Percentiles rank a stretch among this genome's conserved stretches.
phyloP scores from a whole-genome alignment of 2,888 invertebrate species.

The Vannuccia rotundouncinata region DNA sequence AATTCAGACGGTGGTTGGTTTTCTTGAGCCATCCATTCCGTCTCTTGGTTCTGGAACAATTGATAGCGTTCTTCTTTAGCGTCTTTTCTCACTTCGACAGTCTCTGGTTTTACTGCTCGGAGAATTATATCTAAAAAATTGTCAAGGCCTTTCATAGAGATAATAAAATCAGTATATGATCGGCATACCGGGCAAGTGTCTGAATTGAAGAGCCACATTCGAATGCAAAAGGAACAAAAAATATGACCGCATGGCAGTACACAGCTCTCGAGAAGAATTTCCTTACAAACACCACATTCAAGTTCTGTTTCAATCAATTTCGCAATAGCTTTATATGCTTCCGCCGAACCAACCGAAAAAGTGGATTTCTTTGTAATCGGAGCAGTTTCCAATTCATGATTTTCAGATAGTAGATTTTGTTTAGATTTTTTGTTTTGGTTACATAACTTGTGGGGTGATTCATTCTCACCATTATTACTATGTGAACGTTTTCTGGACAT shows the following conservation, averaged over 20 bases:
- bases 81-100: background rate
- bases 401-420: background rate
- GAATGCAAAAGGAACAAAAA: constrained; percentile 33
- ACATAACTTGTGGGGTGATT: background rate
- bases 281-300: constrained; percentile 34
- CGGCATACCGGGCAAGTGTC: constrained; percentile 33
- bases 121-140: constrained; percentile 25
- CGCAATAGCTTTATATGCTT: background rate
- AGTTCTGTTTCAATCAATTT: constrained; percentile 28
- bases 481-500: background rate
- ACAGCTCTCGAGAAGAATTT: constrained; percentile 30
- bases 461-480: background rate
- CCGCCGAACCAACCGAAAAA: background rate
- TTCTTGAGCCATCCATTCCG: constrained; percentile 29
- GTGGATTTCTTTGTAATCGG: background rate
- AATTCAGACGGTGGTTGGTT: constrained; percentile 17
- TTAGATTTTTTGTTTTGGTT: background rate
- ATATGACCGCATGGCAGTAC: constrained; percentile 33
- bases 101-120: background rate
- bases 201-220: constrained; percentile 34
- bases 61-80: background rate
- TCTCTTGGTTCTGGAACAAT: constrained; percentile 24
- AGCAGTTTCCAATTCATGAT: background rate
- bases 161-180: constrained; percentile 30
- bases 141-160: constrained; percentile 29